Base-by-base conservation (phyloP, 2,888 invertebrate species). In the Serripes groenlandicus region DNA sequence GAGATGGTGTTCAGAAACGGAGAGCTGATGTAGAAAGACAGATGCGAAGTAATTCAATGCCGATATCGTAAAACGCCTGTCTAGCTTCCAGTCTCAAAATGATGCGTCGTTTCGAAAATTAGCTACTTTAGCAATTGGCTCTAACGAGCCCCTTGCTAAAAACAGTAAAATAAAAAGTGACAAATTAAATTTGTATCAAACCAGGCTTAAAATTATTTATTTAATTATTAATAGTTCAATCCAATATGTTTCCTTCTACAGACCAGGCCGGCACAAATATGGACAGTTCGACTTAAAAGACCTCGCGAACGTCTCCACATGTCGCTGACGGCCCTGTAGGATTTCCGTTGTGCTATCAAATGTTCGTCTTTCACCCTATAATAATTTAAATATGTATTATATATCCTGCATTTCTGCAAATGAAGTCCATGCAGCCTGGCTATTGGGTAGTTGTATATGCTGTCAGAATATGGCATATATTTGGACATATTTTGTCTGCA, bases 401-500 rank as follows among this genome's bases (percentile, higher is more conserved):
- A 30, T 26, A 62, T 74, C 0, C 60, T 1, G 52, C 64, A 62
- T 49, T 74, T n/a, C 30, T 32, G 37, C 21, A 26, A 52, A 18
- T 49, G 15, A 30, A 49, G 37, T 28, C 42, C 58, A 2, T 37
- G 42, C 21, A 32, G 32, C 26, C 71, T 28, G 1, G 34, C 71
- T 21, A 74, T 26, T 74, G 49, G 15, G 64, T n/a, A n/a, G 9
- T n/a, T 3, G 62, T 62, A 49, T 77, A 78, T 3, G 78, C 37
- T 28, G 78, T 78, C 4, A 78, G 26, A 5, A 78, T 30, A 9
- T 66, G 73, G 42, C 60, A 54, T 21, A 56, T 34, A 23, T 72
- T 72, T 4, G 73, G 56, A 58, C 73, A 78, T 1, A 78, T 78
- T 28, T 28, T 69, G 49, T 79, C 78, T 18, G 72, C 74, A 21